Percentiles rank a stretch among this genome's conserved stretches.
These are phyloP conservation scores for Thaumatotibia leucotreta DNA, from an alignment of 1,140 invertebrate genomes.

Conservation along the genomic window DNA sequence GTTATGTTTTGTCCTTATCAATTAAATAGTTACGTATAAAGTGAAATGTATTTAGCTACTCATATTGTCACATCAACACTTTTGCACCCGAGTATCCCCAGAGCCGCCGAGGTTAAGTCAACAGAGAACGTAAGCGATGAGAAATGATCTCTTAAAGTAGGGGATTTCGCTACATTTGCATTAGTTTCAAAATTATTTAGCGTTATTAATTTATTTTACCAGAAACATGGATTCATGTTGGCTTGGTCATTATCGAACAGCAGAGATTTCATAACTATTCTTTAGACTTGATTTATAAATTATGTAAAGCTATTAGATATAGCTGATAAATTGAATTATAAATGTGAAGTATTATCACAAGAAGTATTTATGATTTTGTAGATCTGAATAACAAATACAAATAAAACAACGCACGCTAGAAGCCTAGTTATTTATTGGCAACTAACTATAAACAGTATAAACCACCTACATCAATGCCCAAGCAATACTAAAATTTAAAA, in stretches of 20 bases:
- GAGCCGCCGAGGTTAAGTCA: slow-evolving; percentile 47
- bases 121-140: slow-evolving; percentile 58
- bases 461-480: neutral
- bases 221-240: neutral
- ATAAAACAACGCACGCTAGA: neutral
- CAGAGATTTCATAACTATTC: neutral
- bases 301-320: no score
- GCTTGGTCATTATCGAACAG: neutral
- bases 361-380: no score
- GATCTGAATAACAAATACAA: neutral
- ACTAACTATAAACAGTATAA: no score
- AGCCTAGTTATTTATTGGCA: neutral
- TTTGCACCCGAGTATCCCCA: slow-evolving; percentile 36
- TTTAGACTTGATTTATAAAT: no score
- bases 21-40: slow-evolving; percentile 14
- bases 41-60: no score
- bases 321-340: no score
- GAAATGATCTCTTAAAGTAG: slow-evolving; percentile 61
- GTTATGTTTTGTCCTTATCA: slow-evolving; percentile 3
- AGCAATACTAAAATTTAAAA: neutral
- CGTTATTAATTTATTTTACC: neutral
- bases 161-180: slow-evolving; percentile 54
- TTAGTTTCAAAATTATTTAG: slow-evolving; percentile 19
- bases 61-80: neutral
- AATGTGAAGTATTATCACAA: no score